A percentile compares a stretch with the other conserved stretches of the same genome.
Conservation (phyloP, 2,888 invertebrate species). For the Trachelus tabidus region DNA sequence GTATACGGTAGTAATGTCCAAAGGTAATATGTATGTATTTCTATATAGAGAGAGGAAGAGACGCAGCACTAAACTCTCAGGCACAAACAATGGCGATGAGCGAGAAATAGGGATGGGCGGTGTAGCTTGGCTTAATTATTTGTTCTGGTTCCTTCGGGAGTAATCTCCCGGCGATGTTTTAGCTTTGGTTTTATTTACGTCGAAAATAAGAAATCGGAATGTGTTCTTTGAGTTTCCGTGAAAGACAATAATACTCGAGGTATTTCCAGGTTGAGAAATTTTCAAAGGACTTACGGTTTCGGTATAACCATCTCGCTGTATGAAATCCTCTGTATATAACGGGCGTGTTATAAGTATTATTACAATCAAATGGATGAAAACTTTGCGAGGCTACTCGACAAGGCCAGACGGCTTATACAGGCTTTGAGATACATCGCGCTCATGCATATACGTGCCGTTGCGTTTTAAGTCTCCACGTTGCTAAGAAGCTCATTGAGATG, state of each 20-base stretch:
- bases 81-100: neutral
- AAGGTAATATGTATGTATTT: neutral
- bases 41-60: neutral
- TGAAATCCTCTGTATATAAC: too few species aligned
- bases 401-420: neutral
- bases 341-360: too few species aligned
- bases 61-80: neutral
- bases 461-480: conserved; percentile 28
- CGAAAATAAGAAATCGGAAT: neutral
- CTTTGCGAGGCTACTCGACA: neutral
- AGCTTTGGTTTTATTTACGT: neutral
- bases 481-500: conserved; percentile 54
- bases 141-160: neutral
- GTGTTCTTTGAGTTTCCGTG: neutral
- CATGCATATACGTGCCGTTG: conserved; percentile 36
- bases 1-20: neutral
- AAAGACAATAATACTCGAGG: neutral
- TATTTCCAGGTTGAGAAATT: neutral
- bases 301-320: neutral
- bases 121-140: neutral
- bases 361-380: neutral
- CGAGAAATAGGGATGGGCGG: neutral
- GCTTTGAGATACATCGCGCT: conserved; percentile 8
- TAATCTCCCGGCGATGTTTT: neutral
- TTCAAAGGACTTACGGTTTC: neutral